Conservation (phyloP, 35 echinoderm and acorn worm genomes). For the Eucidaris tribuloides region DNA sequence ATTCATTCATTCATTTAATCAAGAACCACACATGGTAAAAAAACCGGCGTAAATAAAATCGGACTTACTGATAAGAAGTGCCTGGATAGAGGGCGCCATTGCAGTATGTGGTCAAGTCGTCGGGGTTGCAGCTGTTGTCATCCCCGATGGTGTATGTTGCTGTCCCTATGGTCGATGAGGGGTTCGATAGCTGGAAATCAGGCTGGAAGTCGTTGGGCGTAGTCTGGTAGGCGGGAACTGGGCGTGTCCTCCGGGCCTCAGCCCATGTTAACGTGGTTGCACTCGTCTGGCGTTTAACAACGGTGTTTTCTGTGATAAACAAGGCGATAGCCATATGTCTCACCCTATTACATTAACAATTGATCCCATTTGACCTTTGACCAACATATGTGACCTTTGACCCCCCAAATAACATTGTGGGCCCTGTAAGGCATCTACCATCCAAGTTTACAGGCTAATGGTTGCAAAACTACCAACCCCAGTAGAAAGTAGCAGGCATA, state of each 20-base stretch:
- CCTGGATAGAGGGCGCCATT: constrained; percentile 15
- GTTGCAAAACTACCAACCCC: no score
- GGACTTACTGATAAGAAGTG: constrained; percentile 19
- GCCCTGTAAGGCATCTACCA: neutral
- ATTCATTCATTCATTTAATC: no score
- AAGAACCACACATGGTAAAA: no score
- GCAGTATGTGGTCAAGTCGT: constrained; percentile 18
- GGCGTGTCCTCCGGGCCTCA: constrained; percentile 7
- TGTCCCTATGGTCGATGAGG: no score
- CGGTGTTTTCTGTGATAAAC: neutral
- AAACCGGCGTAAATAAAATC: no score
- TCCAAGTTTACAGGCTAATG: neutral
- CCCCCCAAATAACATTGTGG: neutral
- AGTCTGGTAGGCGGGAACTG: constrained; percentile 33
- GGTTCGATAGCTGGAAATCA: neutral
- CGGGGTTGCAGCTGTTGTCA: neutral
- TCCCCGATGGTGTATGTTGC: neutral
- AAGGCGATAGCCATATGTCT: neutral
- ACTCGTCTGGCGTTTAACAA: neutral
- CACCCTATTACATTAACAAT: neutral
- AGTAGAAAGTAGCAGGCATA: no score
- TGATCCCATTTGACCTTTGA: neutral
- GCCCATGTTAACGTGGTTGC: neutral
- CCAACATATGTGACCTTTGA: neutral
- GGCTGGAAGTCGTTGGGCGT: neutral